A percentile compares a stretch with the other conserved stretches of the same genome.
phyloP scores from a whole-genome alignment of 2,113 vertebrate species.

The Percopsis transmontana region DNA sequence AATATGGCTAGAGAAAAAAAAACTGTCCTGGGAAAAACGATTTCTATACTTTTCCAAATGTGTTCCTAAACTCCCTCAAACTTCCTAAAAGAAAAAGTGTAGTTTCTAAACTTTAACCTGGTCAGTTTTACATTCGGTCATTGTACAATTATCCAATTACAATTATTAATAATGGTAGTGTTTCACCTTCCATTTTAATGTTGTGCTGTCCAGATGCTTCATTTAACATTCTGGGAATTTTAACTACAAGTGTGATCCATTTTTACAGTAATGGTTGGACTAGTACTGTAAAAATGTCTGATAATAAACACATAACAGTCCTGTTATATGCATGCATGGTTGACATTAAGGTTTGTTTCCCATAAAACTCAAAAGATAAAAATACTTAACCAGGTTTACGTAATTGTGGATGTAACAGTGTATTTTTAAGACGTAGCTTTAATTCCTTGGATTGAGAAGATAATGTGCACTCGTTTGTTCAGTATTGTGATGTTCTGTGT shows the following conservation, averaged over 20 bases:
- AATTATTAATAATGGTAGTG: not conserved
- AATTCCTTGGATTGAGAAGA: slow-evolving; percentile 49
- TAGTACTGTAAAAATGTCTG: not conserved
- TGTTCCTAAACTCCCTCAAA: too few relatives aligned
- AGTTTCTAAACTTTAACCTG: not conserved
- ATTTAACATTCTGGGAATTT: not conserved
- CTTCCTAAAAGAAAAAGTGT: not conserved
- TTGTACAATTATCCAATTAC: not conserved
- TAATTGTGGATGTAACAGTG: slow-evolving; percentile 44
- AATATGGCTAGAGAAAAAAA: not conserved
- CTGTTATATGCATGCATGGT: slow-evolving; percentile 66
- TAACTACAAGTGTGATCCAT: not conserved
- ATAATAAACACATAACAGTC: slow-evolving; percentile 24
- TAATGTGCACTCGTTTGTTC: slow-evolving; percentile 48
- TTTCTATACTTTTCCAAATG: too few relatives aligned
- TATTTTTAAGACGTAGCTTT: slow-evolving; percentile 53
- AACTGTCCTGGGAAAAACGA: too few relatives aligned
- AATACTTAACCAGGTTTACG: slow-evolving; percentile 44
- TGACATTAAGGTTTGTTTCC: slow-evolving; percentile 32
- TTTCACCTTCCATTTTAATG: not conserved
- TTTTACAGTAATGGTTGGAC: not conserved
- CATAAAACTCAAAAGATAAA: slow-evolving; percentile 31
- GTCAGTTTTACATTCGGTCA: not conserved
- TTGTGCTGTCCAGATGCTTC: slow-evolving; percentile 4
- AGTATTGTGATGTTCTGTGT: slow-evolving; percentile 61